Base-by-base conservation (phyloP, 2,113 vertebrate genomes). In the Toxotes jaculatrix region DNA sequence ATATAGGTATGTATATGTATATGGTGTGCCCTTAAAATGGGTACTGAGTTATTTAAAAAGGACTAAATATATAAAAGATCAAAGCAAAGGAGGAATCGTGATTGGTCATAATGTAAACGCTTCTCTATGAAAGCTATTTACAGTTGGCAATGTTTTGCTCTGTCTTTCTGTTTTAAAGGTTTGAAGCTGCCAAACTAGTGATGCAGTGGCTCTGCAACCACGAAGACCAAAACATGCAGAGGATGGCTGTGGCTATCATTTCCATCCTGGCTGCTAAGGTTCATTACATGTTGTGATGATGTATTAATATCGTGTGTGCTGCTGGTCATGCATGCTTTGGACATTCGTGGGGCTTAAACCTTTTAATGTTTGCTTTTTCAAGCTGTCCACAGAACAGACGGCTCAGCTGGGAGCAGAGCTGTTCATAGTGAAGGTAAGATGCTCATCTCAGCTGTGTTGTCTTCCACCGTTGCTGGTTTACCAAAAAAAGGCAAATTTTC, bases 131-230 rank as follows among this genome's bases (percentile, higher is more conserved):
- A 51, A 36, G 2, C 13, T 59, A 2, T 70, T 65, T 38, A 61
- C 45, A 64, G 16, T 32, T 38, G 3, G 12, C 43, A 62, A 62
- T 27, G 12, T 3, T 55, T 45, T 36, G 1, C 3, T 76, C 19
- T 5, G 4, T 51, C 38, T 68, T 0, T 36, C 23, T 87, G 4
- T 86, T 67, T 92, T 83, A 4, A 80, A 99, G 98, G 90, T 99
- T 99, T 93, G 98, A 99, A 94, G 98, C 98, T 63, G 98, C 98
- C 74, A 99, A 99, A 89, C 95, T 99, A 74, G 98, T 99, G 83
- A 99, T 99, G 98, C 98, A 99, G 93, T 99, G 98, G 98, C 95
- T 99, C 63, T 99, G 98, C 88, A 99, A 99, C 94, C 98, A 99
- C 1, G 98, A 99, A 85, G 98, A 99, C 93, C 98, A 99, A 89